Evolutionary conservation across 2,797 vertebrate species (phyloP).

Genomic region (Molossus alvarezi): DNA sequence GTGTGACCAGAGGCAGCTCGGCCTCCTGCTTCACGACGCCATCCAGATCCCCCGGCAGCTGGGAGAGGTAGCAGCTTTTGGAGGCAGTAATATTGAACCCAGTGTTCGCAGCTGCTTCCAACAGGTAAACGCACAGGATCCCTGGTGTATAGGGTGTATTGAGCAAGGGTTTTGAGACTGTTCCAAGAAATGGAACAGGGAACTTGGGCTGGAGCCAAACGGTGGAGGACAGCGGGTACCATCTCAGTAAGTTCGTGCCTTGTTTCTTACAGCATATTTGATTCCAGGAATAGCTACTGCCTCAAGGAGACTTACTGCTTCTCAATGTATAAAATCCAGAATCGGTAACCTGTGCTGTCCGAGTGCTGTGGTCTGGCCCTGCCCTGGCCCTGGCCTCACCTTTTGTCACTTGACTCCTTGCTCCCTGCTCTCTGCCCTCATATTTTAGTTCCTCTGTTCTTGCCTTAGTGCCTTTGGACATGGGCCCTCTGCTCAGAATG

Average conservation of each 20-base stretch:
- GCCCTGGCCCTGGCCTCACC: background rate
- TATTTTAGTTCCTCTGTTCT: background rate
- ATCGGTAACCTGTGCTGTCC: background rate
- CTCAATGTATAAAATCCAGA: background rate
- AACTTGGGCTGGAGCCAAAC: background rate
- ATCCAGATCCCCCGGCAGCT: slow-evolving; percentile 98
- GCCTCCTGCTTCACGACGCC: slow-evolving; percentile 96
- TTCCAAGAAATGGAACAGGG: background rate
- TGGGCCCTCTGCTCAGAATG: background rate
- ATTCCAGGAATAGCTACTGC: background rate
- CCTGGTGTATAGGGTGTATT: fast-evolving
- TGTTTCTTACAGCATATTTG: background rate
- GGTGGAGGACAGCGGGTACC: background rate
- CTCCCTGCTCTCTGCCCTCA: background rate
- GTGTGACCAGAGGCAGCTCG: slow-evolving; percentile 97
- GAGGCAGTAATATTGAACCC: slow-evolving; percentile 98
- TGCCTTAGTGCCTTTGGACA: background rate
- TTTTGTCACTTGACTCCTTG: background rate
- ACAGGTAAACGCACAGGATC: slow-evolving; percentile 90
- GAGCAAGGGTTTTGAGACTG: background rate
- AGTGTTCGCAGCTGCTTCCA: slow-evolving; percentile 99
- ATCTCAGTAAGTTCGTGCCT: background rate
- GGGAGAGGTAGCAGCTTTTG: slow-evolving; percentile 98
- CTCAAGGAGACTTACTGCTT: background rate
- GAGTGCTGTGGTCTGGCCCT: no score